Evolutionary conservation across 2,113 vertebrate species (phyloP).

Genomic region (Coreoperca whiteheadi): DNA sequence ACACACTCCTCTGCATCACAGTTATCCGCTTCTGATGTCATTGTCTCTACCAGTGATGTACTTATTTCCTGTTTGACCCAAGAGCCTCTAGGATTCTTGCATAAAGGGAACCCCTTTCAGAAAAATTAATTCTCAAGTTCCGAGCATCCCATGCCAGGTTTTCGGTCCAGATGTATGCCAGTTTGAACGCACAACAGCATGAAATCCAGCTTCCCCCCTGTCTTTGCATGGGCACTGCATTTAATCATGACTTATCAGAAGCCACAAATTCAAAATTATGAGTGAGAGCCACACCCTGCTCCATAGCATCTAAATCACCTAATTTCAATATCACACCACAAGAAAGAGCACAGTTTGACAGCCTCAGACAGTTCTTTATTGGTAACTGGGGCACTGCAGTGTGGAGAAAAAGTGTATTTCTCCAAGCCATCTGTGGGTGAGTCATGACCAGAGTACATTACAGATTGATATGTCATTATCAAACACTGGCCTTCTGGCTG

Average conservation of each 20-base stretch:
- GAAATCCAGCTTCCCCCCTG: background rate
- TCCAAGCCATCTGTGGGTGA: conserved; percentile 75
- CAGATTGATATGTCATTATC: conserved; percentile 79
- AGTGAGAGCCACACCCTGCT: conserved; percentile 53
- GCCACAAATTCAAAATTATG: conserved; percentile 57
- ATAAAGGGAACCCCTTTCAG: background rate
- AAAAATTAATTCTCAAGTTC: background rate
- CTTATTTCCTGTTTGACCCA: background rate
- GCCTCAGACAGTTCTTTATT: conserved; percentile 67
- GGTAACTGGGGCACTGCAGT: conserved; percentile 73
- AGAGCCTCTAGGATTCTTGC: background rate
- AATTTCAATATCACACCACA: conserved; percentile 62
- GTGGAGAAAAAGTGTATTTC: conserved; percentile 55
- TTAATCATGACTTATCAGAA: conserved; percentile 46
- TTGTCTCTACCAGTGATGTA: background rate
- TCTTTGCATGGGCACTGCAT: conserved; percentile 5
- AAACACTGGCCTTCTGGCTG: conserved; percentile 72
- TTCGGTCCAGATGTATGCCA: background rate
- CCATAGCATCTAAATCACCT: conserved; percentile 68
- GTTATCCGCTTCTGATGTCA: background rate
- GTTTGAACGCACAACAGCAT: conserved; percentile 27
- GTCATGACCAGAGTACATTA: conserved; percentile 76
- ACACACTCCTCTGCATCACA: conserved; percentile 8
- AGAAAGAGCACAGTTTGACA: conserved; percentile 64
- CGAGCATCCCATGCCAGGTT: background rate